Evolutionary conservation across 2,113 vertebrate genomes (phyloP), one percentile per base, ranked within the genome.

Genomic region (Prunella himalayana): DNA sequence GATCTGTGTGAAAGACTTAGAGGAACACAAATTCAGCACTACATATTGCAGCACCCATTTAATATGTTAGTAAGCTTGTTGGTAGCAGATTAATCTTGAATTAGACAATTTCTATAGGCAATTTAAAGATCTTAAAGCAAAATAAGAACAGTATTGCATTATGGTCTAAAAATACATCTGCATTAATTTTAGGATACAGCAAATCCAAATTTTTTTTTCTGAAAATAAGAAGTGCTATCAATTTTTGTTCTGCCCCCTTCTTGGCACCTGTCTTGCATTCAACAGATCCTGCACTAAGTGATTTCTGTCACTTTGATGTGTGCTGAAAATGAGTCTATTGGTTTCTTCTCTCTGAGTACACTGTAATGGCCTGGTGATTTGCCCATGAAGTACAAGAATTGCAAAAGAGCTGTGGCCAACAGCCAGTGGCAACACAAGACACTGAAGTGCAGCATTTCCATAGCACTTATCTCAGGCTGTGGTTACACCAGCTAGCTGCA

Each of bases 1-100:
- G 99, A 97, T 99, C 99, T 47, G 98, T 99, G 76, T 99, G 99
- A 94, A 99, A 99, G 45, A 99, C 99, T 99, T 72, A 97, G 54
- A 25, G 88, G 69, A 94, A 88, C 63, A 95, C 66, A 88, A 82
- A 66, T 82, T 86, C 11, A 92, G 45, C 22, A 53, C 22, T 28
- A 75, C 4, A 18, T 51, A 59, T 13, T 5, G 2, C 54, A 91
- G 64, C 42, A 81, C 23, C 17, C 13, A 35, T 60, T 68, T 41
- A 10, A 66, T 49, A 64, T 60, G 13, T 28, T 51, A 71, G 37
- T 20, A 66, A 87, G 6, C 14, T n/a, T 85, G 77, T 15, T 31
- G 24, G 24, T 25, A 90, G 90, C 25, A 28, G 33, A 28, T 80
- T 56, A 76, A 25, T 66, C 30, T 39, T 80, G 66, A 85, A 82